phyloP scores from a whole-genome alignment of 2,888 invertebrate genomes.

The Sycophila texana region DNA sequence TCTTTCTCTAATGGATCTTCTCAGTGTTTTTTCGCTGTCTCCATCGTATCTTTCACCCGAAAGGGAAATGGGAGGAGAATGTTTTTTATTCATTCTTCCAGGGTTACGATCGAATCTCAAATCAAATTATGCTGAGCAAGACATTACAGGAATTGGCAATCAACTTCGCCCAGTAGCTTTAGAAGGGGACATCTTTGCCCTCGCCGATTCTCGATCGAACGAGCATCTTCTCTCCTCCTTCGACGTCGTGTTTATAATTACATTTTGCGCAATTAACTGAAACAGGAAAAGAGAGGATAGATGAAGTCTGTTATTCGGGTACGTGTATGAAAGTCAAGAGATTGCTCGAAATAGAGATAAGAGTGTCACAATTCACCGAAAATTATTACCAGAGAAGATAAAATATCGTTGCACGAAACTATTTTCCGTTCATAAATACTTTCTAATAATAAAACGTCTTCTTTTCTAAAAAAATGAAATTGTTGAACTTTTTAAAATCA shows the following conservation, averaged over 20 bases:
- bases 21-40: neutral
- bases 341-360: constrained; percentile 25
- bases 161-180: constrained; percentile 18
- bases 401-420: constrained; percentile 2
- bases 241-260: constrained; percentile 41
- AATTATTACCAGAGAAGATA: constrained; percentile 19
- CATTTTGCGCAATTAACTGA: constrained; percentile 42
- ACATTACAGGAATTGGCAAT: constrained; percentile 50
- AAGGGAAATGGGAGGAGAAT: neutral
- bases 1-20: neutral
- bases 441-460: too few relatives aligned
- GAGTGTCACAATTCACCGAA: constrained; percentile 1
- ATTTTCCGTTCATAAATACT: neutral
- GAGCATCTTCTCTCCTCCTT: neutral
- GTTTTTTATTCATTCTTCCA: constrained; percentile 24
- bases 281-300: constrained; percentile 22
- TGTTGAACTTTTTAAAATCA: too few relatives aligned
- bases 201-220: constrained; percentile 26
- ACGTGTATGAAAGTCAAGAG: neutral
- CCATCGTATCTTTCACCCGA: neutral
- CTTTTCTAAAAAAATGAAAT: too few relatives aligned
- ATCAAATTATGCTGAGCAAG: constrained; percentile 42
- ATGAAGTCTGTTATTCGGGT: constrained; percentile 10
- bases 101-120: constrained; percentile 24
- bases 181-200: constrained; percentile 20